Evolutionary conservation across 2,888 invertebrate genomes (phyloP), one percentile per base, ranked within the genome.

Genomic region (Brenthis hecate): DNA sequence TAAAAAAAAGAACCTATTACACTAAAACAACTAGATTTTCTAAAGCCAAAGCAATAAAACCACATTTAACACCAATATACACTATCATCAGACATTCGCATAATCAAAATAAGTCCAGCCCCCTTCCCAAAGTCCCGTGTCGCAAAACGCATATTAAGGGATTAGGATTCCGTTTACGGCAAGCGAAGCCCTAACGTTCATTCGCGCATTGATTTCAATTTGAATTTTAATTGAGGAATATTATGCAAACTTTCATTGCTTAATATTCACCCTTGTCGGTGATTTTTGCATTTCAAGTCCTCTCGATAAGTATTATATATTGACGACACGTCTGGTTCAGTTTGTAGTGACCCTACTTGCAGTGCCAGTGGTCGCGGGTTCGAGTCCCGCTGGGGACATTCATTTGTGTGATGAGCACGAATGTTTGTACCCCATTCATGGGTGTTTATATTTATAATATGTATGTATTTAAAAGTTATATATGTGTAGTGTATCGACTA

Each of bases 151-250:
- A 77, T 74, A 78, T 80, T 77, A 79, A 77, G 77, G 77, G 77
- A 80, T 80, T 79, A 79, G 71, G 75, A 74, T 65, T 69, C 68
- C 70, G 72, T 70, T 70, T 71, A 63, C 72, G 71, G 56, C 72
- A 55, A 65, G 64, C 11, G 8, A 11, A 65, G 68, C 73, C 70
- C 70, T 65, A 78, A 78, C 84, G 84, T 86, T 87, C 88, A 85
- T 83, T 83, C 86, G 83, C 83, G 90, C 92, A 92, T 92, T 92
- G 93, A 92, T 93, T 93, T 93, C 93, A 93, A 93, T 93, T 93
- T 93, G 87, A 92, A 93, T 92, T 91, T 93, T 93, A 93, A 93
- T 93, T 91, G 92, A 80, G 83, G 88, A 91, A 92, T 93, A 93
- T 93, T 92, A 91, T 88, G 88, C 87, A 89, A 89, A 90, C 91